phyloP scores from a whole-genome alignment of 2,888 invertebrate genomes.

The Eristalis arbustorum region DNA sequence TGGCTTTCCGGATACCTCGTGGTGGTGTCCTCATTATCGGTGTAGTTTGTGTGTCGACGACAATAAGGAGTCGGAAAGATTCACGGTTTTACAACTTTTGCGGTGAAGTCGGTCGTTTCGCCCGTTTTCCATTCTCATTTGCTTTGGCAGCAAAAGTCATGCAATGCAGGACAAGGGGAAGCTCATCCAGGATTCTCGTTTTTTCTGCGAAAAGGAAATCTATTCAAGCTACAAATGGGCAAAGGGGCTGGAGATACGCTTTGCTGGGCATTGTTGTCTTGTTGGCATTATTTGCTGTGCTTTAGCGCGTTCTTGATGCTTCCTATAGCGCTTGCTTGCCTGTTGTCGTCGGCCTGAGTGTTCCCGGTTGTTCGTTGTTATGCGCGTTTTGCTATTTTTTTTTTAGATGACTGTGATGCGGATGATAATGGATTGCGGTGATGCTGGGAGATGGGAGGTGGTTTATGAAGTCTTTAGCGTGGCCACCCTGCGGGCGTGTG shows the following conservation, averaged over 20 bases:
- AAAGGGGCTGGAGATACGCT: constrained; percentile 43
- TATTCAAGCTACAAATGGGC: constrained; percentile 54
- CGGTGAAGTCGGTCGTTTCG: constrained; percentile 12
- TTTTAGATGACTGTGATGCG: constrained; percentile 39
- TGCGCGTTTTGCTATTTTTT: constrained; percentile 23
- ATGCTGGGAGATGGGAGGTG: constrained; percentile 23
- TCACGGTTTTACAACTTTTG: constrained; percentile 63
- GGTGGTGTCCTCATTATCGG: constrained; percentile 61
- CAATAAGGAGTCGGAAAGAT: constrained; percentile 56
- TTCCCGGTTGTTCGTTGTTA: constrained; percentile 28
- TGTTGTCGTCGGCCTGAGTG: background rate
- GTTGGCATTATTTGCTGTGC: constrained; percentile 57
- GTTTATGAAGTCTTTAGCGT: constrained; percentile 36
- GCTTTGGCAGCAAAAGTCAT: constrained; percentile 57
- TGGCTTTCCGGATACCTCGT: constrained; percentile 6
- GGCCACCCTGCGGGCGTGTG: constrained; percentile 19
- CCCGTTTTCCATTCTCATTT: constrained; percentile 28
- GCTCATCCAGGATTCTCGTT: constrained; percentile 29
- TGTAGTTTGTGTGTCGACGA: constrained; percentile 57
- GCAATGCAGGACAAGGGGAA: constrained; percentile 29
- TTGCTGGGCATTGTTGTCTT: constrained; percentile 48
- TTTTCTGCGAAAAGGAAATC: constrained; percentile 29
- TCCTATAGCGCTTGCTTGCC: background rate
- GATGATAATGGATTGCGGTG: constrained; percentile 47
- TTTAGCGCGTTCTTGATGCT: constrained; percentile 40